phyloP scores from a whole-genome alignment of 1,140 invertebrate species.

The Brachionus rotundiformis region DNA sequence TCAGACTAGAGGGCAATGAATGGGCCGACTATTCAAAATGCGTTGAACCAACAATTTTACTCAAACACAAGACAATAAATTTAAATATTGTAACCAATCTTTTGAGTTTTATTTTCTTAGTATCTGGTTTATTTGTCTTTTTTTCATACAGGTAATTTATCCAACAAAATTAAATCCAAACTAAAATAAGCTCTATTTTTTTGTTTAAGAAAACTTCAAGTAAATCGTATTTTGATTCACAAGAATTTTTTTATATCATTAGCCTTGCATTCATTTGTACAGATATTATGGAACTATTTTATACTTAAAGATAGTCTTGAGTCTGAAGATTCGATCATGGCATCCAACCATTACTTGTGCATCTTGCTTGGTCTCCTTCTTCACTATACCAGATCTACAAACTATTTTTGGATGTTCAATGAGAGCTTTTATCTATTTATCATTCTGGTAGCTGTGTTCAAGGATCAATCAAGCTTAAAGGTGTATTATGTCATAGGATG shows the following conservation, averaged over 20 bases:
- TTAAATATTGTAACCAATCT: constrained; percentile 13
- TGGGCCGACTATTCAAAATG: constrained; percentile 33
- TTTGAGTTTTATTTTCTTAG: constrained; percentile 30
- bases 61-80: background rate
- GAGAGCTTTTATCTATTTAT: constrained; percentile 50
- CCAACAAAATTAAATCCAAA: background rate
- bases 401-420: constrained; percentile 52
- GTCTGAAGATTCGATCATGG: background rate
- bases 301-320: background rate
- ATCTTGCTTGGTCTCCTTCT: background rate
- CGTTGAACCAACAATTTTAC: background rate
- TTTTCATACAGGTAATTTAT: constrained; percentile 25
- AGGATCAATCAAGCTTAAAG: constrained; percentile 6
- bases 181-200: no score
- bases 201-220: constrained; percentile 15
- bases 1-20: background rate
- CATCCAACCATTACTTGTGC: background rate
- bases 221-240: constrained; percentile 26
- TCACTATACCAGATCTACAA: constrained; percentile 35
- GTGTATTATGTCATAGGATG: constrained; percentile 35
- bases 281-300: constrained; percentile 4
- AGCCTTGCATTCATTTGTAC: constrained; percentile 9
- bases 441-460: constrained; percentile 20
- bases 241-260: constrained; percentile 48
- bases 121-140: constrained; percentile 34